Percentiles rank a stretch among this genome's conserved stretches.
phyloP scores from a whole-genome alignment of 2,888 invertebrate species.

The Agriopis marginaria region DNA sequence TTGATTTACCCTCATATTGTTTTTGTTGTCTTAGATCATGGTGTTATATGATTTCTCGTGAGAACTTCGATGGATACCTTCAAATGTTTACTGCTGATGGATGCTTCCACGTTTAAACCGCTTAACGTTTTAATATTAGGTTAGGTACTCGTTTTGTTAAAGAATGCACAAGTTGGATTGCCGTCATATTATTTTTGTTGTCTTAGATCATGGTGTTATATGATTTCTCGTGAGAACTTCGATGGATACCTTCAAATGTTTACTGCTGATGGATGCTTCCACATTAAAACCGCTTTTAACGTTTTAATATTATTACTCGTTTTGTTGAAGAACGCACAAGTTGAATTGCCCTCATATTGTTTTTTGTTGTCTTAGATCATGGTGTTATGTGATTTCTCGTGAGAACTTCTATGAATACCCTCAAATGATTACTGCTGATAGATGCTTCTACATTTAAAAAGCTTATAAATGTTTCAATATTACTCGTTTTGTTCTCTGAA shows the following conservation, averaged over 20 bases:
- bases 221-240: slow-evolving; percentile 35
- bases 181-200: neutral
- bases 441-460: neutral
- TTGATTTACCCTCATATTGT: slow-evolving; percentile 34
- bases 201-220: neutral
- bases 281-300: no score
- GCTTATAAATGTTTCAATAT: no score
- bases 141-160: no score
- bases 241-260: neutral
- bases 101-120: neutral
- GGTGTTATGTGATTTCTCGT: slow-evolving; percentile 37
- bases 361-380: slow-evolving; percentile 33
- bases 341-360: slow-evolving; percentile 30
- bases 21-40: slow-evolving; percentile 33
- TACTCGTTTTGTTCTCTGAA: no score
- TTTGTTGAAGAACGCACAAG: no score
- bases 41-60: slow-evolving; percentile 38
- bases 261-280: neutral
- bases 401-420: slow-evolving; percentile 14
- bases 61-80: slow-evolving; percentile 13
- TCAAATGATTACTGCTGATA: no score
- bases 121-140: no score
- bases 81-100: neutral
- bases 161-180: neutral
- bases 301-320: no score